A percentile compares a stretch with the other conserved stretches of the same genome.
phyloP scores from a whole-genome alignment of 2,113 vertebrate genomes.

The Rutilus rutilus region DNA sequence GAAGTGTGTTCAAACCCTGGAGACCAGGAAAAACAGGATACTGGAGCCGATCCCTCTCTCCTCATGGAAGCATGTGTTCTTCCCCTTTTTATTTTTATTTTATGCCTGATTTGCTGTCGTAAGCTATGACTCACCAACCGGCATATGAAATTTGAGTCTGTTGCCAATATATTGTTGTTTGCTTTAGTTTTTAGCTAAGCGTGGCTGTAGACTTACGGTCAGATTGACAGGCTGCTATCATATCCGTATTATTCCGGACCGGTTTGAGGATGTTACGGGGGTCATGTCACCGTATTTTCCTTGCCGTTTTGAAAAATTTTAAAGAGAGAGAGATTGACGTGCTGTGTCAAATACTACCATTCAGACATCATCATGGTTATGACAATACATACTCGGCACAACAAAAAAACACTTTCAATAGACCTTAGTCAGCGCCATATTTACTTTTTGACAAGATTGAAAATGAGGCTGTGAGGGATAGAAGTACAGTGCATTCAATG shows the following conservation, averaged over 20 bases:
- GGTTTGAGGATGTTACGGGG: background rate
- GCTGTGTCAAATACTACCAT: background rate
- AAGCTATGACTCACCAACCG: slow-evolving; percentile 44
- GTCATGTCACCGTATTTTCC: background rate
- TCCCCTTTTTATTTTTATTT: slow-evolving; percentile 14
- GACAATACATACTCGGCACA: background rate
- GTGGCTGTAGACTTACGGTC: background rate
- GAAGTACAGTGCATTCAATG: background rate
- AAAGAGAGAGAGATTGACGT: background rate
- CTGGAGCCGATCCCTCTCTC: slow-evolving; percentile 50
- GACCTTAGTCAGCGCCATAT: background rate
- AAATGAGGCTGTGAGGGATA: background rate
- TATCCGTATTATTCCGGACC: background rate
- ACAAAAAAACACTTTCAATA: background rate
- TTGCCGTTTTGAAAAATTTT: background rate
- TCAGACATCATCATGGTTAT: background rate
- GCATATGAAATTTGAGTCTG: background rate
- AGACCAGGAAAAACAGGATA: slow-evolving; percentile 62
- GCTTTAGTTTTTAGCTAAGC: background rate
- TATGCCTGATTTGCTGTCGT: slow-evolving; percentile 25
- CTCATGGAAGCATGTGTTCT: slow-evolving; percentile 9
- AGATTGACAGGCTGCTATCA: background rate
- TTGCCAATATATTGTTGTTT: slow-evolving; percentile 10
- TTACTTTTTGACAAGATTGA: background rate
- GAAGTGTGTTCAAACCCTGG: slow-evolving; percentile 62